Base-by-base conservation (phyloP, 1,140 invertebrate genomes). In the Aphelenchoides fujianensis region DNA sequence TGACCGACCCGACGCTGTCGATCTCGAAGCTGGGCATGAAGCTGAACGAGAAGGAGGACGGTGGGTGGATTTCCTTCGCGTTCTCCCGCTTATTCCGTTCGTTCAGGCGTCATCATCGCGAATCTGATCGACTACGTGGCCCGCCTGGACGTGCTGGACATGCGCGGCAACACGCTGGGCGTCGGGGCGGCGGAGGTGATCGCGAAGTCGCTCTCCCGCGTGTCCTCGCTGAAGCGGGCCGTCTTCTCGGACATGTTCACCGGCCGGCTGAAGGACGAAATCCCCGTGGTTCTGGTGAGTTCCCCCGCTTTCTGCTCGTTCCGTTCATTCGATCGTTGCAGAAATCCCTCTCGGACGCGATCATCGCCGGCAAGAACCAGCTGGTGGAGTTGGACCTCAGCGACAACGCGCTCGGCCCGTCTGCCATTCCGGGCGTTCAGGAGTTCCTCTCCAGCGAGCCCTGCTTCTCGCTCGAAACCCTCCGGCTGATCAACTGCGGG, bases 401-500 rank as follows among this genome's bases (percentile, higher is more conserved):
- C 86, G 95, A 98, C 84, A 99, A 98, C 89, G 96, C 96, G 0
- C 92, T 98, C 84, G 96, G 96, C 2, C 95, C 95, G 0, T 93
- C 95, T 82, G 95, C 94, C 37, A 91, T 97, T 61, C 88, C 91
- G 74, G 94, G 93, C 2, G 86, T 99, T 53, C 90, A 90, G n/a
- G 88, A 90, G 23, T 88, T 98, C 12, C 85, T 99, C 12, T 89
- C 89, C 71, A 94, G 92, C 57, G 88, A 89, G 1, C 89, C 91
- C 0, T 96, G 94, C 84, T 94, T 90, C 78, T 89, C 90, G 2
- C 86, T 89, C 31, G 87, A 92, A 86, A 90, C 91, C 84, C 85
- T 98, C 0, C 87, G 90, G 34, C 86, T 98, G 0, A 96, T 97
- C 79, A 98, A 98, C 83, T 97, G 95, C 86, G 95, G 96, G 2